Evolutionary conservation across 2,113 vertebrate species (phyloP), one percentile per base, ranked within the genome.

Genomic region (Ovibos moschatus): DNA sequence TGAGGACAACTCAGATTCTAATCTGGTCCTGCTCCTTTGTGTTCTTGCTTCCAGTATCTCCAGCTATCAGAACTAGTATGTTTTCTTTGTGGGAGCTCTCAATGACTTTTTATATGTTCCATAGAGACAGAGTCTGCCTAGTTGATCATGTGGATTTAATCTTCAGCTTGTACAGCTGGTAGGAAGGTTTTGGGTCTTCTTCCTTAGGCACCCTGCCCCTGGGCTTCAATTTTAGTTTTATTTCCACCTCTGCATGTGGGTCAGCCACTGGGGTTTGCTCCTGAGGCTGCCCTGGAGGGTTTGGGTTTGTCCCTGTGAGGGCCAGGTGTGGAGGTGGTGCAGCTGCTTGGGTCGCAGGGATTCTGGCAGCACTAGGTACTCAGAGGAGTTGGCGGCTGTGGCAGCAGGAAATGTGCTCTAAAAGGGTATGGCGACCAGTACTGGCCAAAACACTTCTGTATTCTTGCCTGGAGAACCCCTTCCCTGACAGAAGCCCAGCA

Each of bases 311-410:
- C n/a, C 64, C 64, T 36, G n/a, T 36, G 64, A 71, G 17, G n/a
- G n/a, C 64, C 64, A 71, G n/a, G 4, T 71, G 4, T 0, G 4
- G 17, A 36, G n/a, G 17, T 71, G 9, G n/a, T 5, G 19, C 17
- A 36, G n/a, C n/a, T 71, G n/a, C 64, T 71, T 36, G n/a, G n/a
- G 9, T 71, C 4, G 0, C 64, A 71, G 17, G 33, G 9, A 0
- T 36, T 36, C n/a, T 71, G n/a, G 17, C 64, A 36, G 17, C n/a
- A 6, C 64, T 11, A 71, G 33, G 17, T 36, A 21, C n/a, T 36
- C 64, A 11, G 64, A 9, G 17, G 64, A 21, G n/a, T 71, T 71
- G n/a, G 64, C 4, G 8, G 33, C 17, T 5, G 19, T 4, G 16
- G 64, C 17, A 36, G 17, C n/a, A 71, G n/a, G 64, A 36, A 36